Evolutionary conservation across 2,113 vertebrate species (phyloP), one percentile per base, ranked within the genome.

Genomic region (Chlamydotis undulata): DNA sequence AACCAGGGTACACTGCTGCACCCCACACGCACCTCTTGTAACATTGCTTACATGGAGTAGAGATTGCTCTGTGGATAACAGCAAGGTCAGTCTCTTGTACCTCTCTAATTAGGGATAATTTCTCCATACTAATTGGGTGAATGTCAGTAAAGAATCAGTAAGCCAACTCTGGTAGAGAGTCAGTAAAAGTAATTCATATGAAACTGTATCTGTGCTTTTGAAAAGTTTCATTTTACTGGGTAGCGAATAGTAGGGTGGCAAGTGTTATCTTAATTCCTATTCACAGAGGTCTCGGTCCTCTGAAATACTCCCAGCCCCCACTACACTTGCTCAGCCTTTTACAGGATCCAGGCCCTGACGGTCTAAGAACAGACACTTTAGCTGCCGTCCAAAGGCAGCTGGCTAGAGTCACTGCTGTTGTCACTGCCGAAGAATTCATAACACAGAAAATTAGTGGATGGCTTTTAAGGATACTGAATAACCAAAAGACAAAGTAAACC

Each of bases 21-120:
- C 80, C 79, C 64, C 73, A 83, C 53, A 9, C 8, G 4, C 69
- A 25, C 14, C 25, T 67, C 14, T 71, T 64, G 59, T 56, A 47
- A 70, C 16, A 17, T 16, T 89, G 52, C 33, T 64, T 39, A 87
- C 49, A 76, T 7, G 10, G 61, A 73, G 10, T 12, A 73, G 47
- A 87, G 28, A 22, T 87, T 64, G 60, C 19, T 74, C 73, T 87
- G 64, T 59, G 85, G 92, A 19, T 28, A 94, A 39, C 67, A 81
- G 60, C 81, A 65, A 91, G 31, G 52, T 57, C n/a, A 7, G 15
- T 50, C 19, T 78, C 75, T 85, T 90, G 33, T 19, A 60, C 80
- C 10, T 94, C 87, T 93, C 85, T 65, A 81, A 81, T 89, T 86
- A 90, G 35, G 24, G 31, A 31, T 61, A 33, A 86, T 80, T 95